phyloP scores from a whole-genome alignment of 2,888 invertebrate species.

The Hypomecis atomaria region DNA sequence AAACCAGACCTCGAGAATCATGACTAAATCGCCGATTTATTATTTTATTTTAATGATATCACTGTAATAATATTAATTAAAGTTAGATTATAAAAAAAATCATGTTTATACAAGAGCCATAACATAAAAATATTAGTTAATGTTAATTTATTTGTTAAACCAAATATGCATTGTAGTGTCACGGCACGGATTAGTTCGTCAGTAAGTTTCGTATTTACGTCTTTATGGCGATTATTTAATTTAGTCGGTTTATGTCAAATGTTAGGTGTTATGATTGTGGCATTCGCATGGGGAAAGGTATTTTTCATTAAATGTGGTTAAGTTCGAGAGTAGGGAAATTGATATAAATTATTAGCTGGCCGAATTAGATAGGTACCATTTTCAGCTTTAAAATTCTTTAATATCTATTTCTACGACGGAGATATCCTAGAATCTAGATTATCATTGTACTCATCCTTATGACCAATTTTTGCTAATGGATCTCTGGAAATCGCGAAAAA shows the following conservation, averaged over 20 bases:
- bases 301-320: too few species aligned
- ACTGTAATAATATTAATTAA: constrained; percentile 49
- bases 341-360: too few species aligned
- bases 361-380: too few species aligned
- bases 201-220: constrained; percentile 20
- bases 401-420: too few species aligned
- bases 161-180: constrained; percentile 36
- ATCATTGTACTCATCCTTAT: too few species aligned
- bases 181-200: constrained; percentile 19
- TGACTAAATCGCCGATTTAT: neutral
- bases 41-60: constrained; percentile 43
- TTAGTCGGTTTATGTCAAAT: constrained; percentile 31
- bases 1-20: neutral
- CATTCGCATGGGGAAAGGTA: constrained; percentile 15
- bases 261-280: constrained; percentile 23
- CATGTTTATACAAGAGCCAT: constrained; percentile 57
- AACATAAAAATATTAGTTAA: constrained; percentile 43
- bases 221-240: constrained; percentile 16
- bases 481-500: too few species aligned
- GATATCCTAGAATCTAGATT: too few species aligned
- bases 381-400: too few species aligned
- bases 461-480: too few species aligned
- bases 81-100: constrained; percentile 46
- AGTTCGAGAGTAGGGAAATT: too few species aligned
- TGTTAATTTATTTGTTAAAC: constrained; percentile 43